Evolutionary conservation across 2,797 vertebrate species (phyloP).

Genomic region (Chelon auratus): DNA sequence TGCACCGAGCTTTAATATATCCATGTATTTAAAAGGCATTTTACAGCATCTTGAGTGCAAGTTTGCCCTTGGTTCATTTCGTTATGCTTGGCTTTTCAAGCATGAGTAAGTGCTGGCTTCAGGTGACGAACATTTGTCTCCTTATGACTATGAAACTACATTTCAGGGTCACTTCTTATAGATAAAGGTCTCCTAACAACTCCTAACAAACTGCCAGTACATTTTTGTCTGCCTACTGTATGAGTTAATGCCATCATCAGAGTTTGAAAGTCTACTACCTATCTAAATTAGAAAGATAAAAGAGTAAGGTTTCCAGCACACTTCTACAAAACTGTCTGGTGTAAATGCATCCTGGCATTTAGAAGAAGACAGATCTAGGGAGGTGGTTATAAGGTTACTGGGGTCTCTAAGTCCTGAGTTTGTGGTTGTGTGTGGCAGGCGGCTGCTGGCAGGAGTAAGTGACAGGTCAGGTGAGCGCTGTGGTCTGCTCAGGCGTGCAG

Average conservation of each 20-base stretch:
- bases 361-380: neutral
- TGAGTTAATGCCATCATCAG: neutral
- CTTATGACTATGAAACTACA: constrained; percentile 16
- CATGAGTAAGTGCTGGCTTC: constrained; percentile 10
- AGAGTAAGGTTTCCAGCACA: neutral
- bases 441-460: constrained; percentile 47
- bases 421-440: constrained; percentile 19
- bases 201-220: neutral
- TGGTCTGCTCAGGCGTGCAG: constrained; percentile 55
- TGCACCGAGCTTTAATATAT: constrained; percentile 19
- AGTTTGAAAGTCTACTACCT: constrained; percentile 14
- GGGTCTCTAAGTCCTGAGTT: constrained; percentile 7
- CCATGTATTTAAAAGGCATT: constrained; percentile 34
- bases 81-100: constrained; percentile 40
- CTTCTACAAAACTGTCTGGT: neutral
- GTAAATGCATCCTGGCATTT: neutral
- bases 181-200: constrained; percentile 14
- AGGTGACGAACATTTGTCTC: constrained; percentile 23
- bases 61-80: constrained; percentile 41
- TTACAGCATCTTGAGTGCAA: constrained; percentile 19
- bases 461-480: constrained; percentile 70
- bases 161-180: constrained; percentile 26
- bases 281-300: constrained; percentile 6
- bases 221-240: neutral
- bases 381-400: neutral